These are phyloP conservation scores for Hydrocynus forskahlii DNA, from an alignment of 2,797 vertebrate species.

Conservation along the genomic window DNA sequence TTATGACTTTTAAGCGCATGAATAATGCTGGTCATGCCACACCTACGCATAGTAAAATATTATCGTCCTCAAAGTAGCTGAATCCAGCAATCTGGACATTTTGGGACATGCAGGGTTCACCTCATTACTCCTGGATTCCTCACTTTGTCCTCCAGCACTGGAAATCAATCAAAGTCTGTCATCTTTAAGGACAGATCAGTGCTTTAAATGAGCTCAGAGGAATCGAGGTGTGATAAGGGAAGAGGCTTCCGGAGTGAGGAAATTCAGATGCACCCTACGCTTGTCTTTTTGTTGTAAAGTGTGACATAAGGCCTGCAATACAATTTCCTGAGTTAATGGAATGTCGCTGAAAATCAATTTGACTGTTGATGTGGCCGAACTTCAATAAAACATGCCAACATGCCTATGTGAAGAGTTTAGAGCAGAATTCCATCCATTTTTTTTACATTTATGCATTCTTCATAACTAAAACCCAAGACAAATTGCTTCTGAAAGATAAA, in stretches of 20 bases:
- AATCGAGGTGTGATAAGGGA: background rate
- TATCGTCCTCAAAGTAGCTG: background rate
- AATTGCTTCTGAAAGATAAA: too few species aligned
- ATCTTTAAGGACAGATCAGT: background rate
- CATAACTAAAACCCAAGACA: too few species aligned
- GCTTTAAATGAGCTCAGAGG: background rate
- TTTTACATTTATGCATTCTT: too few species aligned
- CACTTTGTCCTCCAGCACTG: background rate
- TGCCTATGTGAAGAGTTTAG: background rate
- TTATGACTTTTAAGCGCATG: background rate
- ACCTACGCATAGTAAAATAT: background rate
- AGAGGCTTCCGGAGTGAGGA: background rate
- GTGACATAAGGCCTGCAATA: background rate
- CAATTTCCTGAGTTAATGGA: background rate
- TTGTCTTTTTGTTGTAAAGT: background rate
- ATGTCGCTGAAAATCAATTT: background rate
- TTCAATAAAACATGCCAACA: background rate
- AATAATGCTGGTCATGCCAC: background rate
- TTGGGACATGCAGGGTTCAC: background rate
- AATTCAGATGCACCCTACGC: background rate
- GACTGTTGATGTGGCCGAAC: background rate
- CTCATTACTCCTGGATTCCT: background rate
- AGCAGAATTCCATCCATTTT: too few species aligned
- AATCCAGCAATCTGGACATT: background rate
- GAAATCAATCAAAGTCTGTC: background rate